A percentile compares a stretch with the other conserved stretches of the same genome.
Conservation (phyloP, 2,797 vertebrate species). For the Sebastes iracundus region DNA sequence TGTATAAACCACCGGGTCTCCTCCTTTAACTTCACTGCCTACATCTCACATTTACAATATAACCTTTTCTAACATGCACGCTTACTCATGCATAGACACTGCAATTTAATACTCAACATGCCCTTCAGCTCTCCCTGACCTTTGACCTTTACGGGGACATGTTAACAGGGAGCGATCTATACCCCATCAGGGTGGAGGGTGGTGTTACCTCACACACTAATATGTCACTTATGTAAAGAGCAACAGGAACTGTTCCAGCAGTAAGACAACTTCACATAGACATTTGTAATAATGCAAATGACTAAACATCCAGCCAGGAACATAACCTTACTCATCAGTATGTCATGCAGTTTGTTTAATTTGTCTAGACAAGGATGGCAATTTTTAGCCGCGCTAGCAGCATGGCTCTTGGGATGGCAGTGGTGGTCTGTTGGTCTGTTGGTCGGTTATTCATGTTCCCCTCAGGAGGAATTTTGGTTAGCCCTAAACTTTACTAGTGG, state of each 20-base stretch:
- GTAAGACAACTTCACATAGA: neutral
- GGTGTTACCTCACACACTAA: neutral
- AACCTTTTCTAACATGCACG: conserved; percentile 29
- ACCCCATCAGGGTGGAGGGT: neutral
- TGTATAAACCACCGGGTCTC: neutral
- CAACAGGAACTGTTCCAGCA: neutral
- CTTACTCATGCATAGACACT: neutral
- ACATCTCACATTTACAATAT: conserved; percentile 5
- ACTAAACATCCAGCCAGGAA: neutral
- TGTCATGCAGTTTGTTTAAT: neutral
- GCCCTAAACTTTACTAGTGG: neutral
- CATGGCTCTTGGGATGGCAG: neutral
- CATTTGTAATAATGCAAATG: neutral
- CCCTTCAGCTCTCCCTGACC: conserved; percentile 20
- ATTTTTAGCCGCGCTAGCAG: neutral
- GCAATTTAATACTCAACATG: neutral
- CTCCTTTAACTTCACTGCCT: neutral
- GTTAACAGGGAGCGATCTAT: conserved; percentile 8
- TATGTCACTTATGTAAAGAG: neutral
- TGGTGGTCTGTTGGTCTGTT: neutral
- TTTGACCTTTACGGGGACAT: conserved; percentile 8
- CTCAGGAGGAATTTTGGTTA: neutral
- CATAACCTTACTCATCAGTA: neutral
- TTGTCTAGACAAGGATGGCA: neutral
- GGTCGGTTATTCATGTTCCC: neutral